Evolutionary conservation across 2,797 vertebrate genomes (phyloP).

Genomic region (Pseudomugil tenellus): DNA sequence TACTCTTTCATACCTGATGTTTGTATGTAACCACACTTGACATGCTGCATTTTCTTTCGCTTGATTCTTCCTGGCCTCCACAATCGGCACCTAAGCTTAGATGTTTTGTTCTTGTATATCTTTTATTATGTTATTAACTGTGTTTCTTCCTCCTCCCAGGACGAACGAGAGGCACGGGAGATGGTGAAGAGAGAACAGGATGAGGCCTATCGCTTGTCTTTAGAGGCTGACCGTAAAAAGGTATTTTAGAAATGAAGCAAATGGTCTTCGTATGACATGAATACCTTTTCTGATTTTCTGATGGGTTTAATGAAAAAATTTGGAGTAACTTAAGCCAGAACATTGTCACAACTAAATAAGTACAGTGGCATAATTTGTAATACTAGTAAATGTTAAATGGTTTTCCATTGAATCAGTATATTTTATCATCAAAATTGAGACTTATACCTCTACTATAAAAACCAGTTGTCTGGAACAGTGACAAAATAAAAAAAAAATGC

Average conservation of each 20-base stretch:
- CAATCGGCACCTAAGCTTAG: slow-evolving; percentile 47
- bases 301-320: not conserved
- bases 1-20: slow-evolving; percentile 80
- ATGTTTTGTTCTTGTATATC: slow-evolving; percentile 62
- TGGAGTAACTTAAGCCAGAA: not conserved
- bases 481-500: not conserved
- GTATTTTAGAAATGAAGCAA: slow-evolving; percentile 67
- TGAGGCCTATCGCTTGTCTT: slow-evolving; percentile 95
- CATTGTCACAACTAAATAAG: not conserved
- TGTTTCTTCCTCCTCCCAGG: slow-evolving; percentile 78
- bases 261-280: not conserved
- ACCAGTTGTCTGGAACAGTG: not conserved
- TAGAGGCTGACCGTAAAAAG: slow-evolving; percentile 98
- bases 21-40: slow-evolving; percentile 73
- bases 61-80: slow-evolving; percentile 45
- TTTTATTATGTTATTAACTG: slow-evolving; percentile 54
- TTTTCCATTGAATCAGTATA: not conserved
- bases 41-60: slow-evolving; percentile 63
- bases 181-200: slow-evolving; percentile 98
- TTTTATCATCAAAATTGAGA: not conserved
- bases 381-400: not conserved
- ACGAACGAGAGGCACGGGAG: slow-evolving; percentile 97
- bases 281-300: not conserved
- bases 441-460: not conserved
- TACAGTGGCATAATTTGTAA: not conserved